Evolutionary conservation across 2,113 vertebrate species (phyloP).

Genomic region (Plecotus auritus): DNA sequence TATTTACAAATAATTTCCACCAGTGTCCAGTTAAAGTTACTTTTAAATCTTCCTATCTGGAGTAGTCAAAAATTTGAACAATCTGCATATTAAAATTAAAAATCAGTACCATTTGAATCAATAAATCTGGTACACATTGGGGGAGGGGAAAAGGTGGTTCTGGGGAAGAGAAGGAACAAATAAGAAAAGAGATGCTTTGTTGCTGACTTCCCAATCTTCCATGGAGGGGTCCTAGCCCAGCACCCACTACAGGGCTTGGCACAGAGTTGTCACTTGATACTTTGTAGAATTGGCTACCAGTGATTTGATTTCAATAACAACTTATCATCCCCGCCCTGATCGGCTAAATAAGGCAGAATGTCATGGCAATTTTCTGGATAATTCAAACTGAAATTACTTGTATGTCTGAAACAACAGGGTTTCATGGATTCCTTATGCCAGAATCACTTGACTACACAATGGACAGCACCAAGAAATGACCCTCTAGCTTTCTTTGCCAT

Average conservation of each 20-base stretch:
- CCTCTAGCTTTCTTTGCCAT: accelerated
- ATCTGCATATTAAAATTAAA: neutral
- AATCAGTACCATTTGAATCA: neutral
- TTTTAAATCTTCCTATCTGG: neutral
- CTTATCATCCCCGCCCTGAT: neutral
- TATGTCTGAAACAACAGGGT: neutral
- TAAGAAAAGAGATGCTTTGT: neutral
- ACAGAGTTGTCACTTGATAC: too few species aligned
- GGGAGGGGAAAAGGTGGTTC: too few species aligned
- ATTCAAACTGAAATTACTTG: neutral
- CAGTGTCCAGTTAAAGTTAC: neutral
- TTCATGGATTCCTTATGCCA: neutral
- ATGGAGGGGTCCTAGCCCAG: neutral
- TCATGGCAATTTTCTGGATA: neutral
- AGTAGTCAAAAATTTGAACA: neutral
- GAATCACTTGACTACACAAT: neutral
- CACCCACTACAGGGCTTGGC: neutral
- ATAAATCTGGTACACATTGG: neutral
- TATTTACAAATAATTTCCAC: neutral
- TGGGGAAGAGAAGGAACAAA: neutral
- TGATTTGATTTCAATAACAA: neutral
- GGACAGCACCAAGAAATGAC: neutral
- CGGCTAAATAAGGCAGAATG: neutral
- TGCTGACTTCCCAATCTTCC: neutral
- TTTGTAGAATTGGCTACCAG: neutral